Base-by-base conservation (phyloP, 2,888 invertebrate species). In the Cataglyphis altisquamis region DNA sequence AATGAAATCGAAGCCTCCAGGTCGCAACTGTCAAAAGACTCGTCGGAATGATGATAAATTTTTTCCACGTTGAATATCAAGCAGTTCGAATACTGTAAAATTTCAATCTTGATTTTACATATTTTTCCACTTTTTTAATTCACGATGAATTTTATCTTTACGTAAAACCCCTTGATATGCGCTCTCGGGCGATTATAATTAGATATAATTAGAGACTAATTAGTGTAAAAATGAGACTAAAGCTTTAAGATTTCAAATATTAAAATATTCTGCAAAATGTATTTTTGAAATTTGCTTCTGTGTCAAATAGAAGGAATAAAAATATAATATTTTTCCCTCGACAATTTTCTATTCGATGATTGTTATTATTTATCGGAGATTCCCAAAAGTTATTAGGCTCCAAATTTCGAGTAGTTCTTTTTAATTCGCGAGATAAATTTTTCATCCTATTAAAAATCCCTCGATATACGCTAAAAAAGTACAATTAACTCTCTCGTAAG, bases 401-500 rank as follows among this genome's bases (percentile, higher is more conserved):
- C 8, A 60, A 21, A 21, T 32, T n/a, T 41, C n/a, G 60, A 25
- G 25, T 25, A 25, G 25, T 25, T 25, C 25, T 64, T 39, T 66
- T 66, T 45, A 45, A 41, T 21, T 15, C 15, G 66, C 39, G 10
- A 36, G 36, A 39, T 21, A 12, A 64, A 62, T 29, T 15, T 29
- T 62, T 29, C 32, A 12, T 62, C 29, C 18, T 8, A 1, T 15
- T 10, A 39, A n/a, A 39, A 39, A 21, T 64, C 9, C 9, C n/a
- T 8, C 64, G 12, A 32, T 8, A 18, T 39, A 10, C 1, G 32
- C 36, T 4, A 25, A 25, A 25, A 25, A 25, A 1, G 25, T 25
- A 25, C 25, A 25, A 77, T 77, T 57, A 70, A 77, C 21, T 5
- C 41, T 77, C 70, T 57, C 41, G 21, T 29, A 41, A 57, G 12